phyloP scores from a whole-genome alignment of 92 coral and sea anemone genomes.

The Meandrina meandrites region DNA sequence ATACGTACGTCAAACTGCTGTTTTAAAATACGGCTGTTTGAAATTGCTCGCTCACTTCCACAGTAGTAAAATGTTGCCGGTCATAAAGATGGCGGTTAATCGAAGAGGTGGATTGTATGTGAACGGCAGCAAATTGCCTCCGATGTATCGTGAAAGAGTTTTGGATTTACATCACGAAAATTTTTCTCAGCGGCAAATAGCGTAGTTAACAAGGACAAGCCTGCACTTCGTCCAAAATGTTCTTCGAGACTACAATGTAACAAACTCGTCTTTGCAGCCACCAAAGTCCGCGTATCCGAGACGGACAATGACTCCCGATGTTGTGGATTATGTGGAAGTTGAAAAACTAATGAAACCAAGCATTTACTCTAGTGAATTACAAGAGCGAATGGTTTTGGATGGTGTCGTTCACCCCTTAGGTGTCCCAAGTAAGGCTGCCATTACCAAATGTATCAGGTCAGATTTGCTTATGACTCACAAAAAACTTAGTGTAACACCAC shows the following conservation, averaged over 20 bases:
- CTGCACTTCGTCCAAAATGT: constrained; percentile 37
- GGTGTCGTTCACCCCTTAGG: constrained; percentile 37
- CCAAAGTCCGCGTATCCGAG: too few species aligned
- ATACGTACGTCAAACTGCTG: too few species aligned
- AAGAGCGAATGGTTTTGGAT: too few species aligned
- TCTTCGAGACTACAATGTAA: too few species aligned
- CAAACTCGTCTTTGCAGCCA: too few species aligned
- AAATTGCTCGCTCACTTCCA: too few species aligned
- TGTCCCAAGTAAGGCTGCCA: constrained; percentile 31
- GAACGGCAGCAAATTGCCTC: constrained; percentile 24
- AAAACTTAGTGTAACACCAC: constrained; percentile 24
- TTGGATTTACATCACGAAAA: constrained; percentile 29
- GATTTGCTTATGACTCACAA: constrained; percentile 35
- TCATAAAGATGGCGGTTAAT: background rate
- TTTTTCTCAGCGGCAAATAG: constrained; percentile 7
- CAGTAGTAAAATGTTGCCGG: background rate
- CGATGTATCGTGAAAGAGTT: constrained; percentile 17
- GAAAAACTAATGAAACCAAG: too few species aligned
- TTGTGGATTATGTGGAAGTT: too few species aligned
- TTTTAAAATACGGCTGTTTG: too few species aligned
- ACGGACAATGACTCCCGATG: too few species aligned
- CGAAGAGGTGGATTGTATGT: constrained; percentile 23
- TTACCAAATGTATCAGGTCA: constrained; percentile 18
- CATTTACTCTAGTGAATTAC: too few species aligned
- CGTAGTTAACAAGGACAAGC: constrained; percentile 34